Base-by-base conservation (phyloP, 2,797 vertebrate species). In the Manis javanica region DNA sequence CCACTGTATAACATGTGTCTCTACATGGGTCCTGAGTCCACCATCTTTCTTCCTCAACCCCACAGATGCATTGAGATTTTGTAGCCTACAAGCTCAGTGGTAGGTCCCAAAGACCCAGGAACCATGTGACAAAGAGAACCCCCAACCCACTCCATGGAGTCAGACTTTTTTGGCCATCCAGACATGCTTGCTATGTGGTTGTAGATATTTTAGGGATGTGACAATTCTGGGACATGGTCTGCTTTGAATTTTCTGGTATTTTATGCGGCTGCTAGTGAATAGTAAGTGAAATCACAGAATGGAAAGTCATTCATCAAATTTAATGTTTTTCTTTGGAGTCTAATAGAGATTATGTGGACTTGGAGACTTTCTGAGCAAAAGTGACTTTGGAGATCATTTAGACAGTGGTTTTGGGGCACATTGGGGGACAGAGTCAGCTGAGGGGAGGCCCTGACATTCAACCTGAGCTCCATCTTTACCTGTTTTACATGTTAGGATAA, bases 261-360 rank as follows among this genome's bases (percentile, higher is more conserved):
- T 86, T 74, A 84, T 85, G 39, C 15, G 91, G 68, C 42, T 96
- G 59, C 37, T n/a, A 83, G n/a, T 89, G 39, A 92, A 31, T 64
- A 88, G 24, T 77, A 96, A 77, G 68, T 82, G 82, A 75, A 94
- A 59, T 94, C 37, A 77, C 29, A 79, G 86, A 95, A 64, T 86
- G 82, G 63, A 92, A 92, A 85, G 46, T 94, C 89, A 86, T 86
- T 92, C n/a, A 93, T 90, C 72, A 93, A 53, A 87, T 94, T 10
- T 59, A 81, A 57, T 75, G 26, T 87, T 96, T 96, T 49, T 85
- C 51, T 68, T 83, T 89, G 74, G 63, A 59, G 59, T 92, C 31
- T 89, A 79, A 68, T 37, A 91, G 74, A 86, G 79, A 74, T 94
- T 91, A 83, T 46, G 71, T 68, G 93, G 12, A 61, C 10, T 81